Conservation (phyloP, 2,888 invertebrate genomes). For the Trichogramma dendrolimi region DNA sequence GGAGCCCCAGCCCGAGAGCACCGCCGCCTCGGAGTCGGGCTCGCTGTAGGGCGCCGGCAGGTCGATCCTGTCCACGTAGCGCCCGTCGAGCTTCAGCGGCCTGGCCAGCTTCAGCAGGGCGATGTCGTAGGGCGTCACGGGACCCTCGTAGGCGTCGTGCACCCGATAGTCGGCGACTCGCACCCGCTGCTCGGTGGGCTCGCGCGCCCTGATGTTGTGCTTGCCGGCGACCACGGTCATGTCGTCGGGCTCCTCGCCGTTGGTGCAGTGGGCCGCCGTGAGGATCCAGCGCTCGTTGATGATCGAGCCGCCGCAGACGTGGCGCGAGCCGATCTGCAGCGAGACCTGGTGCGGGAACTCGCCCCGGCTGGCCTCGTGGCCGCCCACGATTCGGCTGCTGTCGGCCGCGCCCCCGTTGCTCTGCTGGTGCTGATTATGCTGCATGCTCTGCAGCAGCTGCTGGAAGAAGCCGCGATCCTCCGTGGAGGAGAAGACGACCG, state of each 20-base stretch:
- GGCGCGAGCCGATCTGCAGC: background rate
- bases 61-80: slow-evolving; percentile 43
- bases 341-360: slow-evolving; percentile 23
- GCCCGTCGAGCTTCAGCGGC: slow-evolving; percentile 40
- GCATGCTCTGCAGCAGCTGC: too few species aligned
- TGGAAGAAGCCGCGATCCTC: too few species aligned
- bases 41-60: slow-evolving; percentile 44
- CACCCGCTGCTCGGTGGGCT: slow-evolving; percentile 24
- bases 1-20: slow-evolving; percentile 55
- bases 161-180: slow-evolving; percentile 6
- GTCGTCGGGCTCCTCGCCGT: background rate
- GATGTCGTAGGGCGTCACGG: slow-evolving; percentile 54
- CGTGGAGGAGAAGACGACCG: too few species aligned
- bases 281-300: slow-evolving; percentile 27
- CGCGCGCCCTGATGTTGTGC: slow-evolving; percentile 9
- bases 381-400: slow-evolving; percentile 14
- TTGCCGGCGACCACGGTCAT: slow-evolving; percentile 30
- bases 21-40: slow-evolving; percentile 41
- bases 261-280: slow-evolving; percentile 31
- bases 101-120: slow-evolving; percentile 52
- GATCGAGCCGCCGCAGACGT: slow-evolving; percentile 30
- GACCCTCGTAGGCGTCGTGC: slow-evolving; percentile 30
- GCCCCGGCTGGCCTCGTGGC: slow-evolving; percentile 2
- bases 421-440: too few species aligned
- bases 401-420: slow-evolving; percentile 43